phyloP scores from a whole-genome alignment of 37 sponge, comb jelly and placozoan genomes.

The Cliona cf. orientalis region DNA sequence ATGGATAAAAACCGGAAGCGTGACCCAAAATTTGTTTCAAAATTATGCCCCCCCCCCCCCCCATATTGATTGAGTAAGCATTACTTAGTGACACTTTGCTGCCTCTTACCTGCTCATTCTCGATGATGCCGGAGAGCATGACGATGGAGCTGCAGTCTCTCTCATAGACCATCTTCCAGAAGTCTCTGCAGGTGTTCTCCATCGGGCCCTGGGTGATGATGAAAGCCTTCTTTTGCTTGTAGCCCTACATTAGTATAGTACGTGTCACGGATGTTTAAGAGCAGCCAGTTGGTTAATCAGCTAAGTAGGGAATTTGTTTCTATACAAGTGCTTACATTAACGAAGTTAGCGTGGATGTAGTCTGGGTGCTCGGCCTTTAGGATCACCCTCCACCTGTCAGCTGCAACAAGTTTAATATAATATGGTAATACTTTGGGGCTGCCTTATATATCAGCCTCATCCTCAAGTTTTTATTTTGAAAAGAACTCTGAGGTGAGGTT shows the following conservation, averaged over 20 bases:
- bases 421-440: neutral
- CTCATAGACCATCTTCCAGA: constrained; percentile 69
- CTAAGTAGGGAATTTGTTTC: no score
- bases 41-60: neutral
- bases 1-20: no score
- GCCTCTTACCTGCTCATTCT: constrained; percentile 24
- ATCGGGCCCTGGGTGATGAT: constrained; percentile 66
- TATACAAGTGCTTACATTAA: constrained; percentile 39
- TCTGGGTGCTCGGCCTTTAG: constrained; percentile 7
- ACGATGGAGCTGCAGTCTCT: constrained; percentile 46
- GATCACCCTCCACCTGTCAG: constrained; percentile 28
- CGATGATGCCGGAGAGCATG: constrained; percentile 51
- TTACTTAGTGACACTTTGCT: no score
- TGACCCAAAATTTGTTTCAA: no score
- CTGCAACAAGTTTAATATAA: neutral
- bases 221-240: constrained; percentile 45
- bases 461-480: neutral
- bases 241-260: constrained; percentile 69
- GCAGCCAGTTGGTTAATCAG: no score
- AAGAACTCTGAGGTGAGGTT: no score
- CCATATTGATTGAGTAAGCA: neutral
- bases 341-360: constrained; percentile 66
- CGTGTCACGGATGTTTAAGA: no score
- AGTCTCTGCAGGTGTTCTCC: constrained; percentile 25
- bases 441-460: neutral